Conservation (phyloP, 1,140 invertebrate species). For the Atta cephalotes region DNA sequence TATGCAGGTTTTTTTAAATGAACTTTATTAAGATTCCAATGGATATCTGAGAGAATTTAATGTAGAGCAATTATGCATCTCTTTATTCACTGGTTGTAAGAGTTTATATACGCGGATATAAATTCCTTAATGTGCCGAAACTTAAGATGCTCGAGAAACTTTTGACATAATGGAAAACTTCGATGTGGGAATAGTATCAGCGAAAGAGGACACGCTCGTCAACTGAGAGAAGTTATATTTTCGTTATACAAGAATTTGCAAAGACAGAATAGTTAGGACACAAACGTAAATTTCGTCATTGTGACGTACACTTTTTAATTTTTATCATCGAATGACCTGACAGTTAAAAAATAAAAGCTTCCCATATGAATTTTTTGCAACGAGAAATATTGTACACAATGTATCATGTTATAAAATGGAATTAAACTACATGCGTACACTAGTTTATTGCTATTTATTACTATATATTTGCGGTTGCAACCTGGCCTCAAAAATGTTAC, state of each 20-base stretch:
- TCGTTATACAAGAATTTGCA: neutral
- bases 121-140: constrained; percentile 21
- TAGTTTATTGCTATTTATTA: neutral
- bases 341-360: neutral
- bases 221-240: constrained; percentile 9
- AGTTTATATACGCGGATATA: constrained; percentile 27
- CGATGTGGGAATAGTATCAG: constrained; percentile 22
- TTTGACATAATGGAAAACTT: constrained; percentile 27
- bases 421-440: neutral
- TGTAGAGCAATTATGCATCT: constrained; percentile 39
- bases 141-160: constrained; percentile 50
- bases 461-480: neutral
- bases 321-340: neutral
- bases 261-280: neutral
- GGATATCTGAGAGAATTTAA: neutral
- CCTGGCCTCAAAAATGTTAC: neutral
- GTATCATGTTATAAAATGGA: neutral
- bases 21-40: constrained; percentile 22
- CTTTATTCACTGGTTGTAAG: constrained; percentile 19
- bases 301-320: neutral
- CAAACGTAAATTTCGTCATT: neutral
- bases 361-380: neutral
- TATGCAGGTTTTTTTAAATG: neutral
- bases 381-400: neutral
- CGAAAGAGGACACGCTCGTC: constrained; percentile 48